Conservation (phyloP, 2,797 vertebrate species). For the Glyptemys insculpta region DNA sequence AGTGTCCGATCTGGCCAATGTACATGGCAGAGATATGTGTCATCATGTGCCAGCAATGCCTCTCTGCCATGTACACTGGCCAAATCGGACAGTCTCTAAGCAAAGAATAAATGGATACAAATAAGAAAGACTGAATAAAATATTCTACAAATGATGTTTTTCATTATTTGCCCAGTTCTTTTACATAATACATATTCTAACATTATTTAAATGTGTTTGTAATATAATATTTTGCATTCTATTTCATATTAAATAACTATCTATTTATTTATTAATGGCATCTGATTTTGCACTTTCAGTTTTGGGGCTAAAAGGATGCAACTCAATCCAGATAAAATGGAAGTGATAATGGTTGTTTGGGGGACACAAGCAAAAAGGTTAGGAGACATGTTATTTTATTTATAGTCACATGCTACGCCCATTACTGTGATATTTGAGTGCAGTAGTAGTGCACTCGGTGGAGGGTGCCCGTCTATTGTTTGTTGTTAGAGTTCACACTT, state of each 20-base stretch:
- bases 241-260: slow-evolving; percentile 45
- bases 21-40: too few relatives aligned
- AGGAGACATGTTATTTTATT: background rate
- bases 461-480: background rate
- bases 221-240: slow-evolving; percentile 14
- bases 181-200: slow-evolving; percentile 1
- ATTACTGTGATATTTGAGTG: background rate
- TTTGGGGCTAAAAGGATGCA: slow-evolving; percentile 17
- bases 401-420: background rate
- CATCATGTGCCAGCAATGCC: too few relatives aligned
- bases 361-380: background rate
- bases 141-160: slow-evolving; percentile 4
- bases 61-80: too few relatives aligned
- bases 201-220: background rate
- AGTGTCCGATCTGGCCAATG: too few relatives aligned
- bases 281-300: slow-evolving; percentile 2
- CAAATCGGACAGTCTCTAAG: too few relatives aligned
- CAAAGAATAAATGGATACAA: too few relatives aligned
- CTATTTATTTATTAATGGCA: background rate
- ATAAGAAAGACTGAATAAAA: background rate
- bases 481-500: background rate
- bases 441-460: rapidly evolving
- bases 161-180: background rate
- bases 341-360: background rate
- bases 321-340: slow-evolving; percentile 18